Percentiles rank a stretch among this genome's conserved stretches.
phyloP scores from a whole-genome alignment of 1,140 invertebrate genomes.

The Globodera ellingtonae region DNA sequence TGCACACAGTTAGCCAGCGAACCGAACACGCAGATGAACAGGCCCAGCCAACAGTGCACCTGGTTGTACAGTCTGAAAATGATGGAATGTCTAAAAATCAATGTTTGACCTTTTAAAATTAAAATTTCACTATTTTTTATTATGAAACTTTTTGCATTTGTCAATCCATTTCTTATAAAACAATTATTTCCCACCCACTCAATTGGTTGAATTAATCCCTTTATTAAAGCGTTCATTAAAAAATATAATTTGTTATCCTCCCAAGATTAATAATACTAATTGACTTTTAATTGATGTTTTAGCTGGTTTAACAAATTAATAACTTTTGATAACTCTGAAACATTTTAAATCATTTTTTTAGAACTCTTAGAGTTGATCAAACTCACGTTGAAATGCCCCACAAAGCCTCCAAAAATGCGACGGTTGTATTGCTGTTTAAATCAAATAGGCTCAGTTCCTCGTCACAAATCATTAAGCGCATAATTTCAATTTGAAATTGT shows the following conservation, averaged over 20 bases:
- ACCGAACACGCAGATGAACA: conserved; percentile 54
- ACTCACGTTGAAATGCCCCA: conserved; percentile 57
- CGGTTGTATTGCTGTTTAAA: conserved; percentile 43
- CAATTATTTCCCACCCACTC: no score
- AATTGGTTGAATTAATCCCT: no score
- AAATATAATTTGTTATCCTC: no score
- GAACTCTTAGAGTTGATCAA: not conserved
- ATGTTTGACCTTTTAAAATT: no score
- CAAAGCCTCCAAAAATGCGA: conserved; percentile 52
- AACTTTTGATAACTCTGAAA: no score
- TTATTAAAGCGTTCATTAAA: no score
- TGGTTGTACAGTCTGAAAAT: conserved; percentile 51
- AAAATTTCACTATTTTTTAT: no score
- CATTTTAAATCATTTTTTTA: no score
- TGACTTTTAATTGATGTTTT: conserved; percentile 9
- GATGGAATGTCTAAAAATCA: conserved; percentile 6
- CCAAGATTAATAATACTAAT: no score
- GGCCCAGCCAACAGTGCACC: conserved; percentile 50
- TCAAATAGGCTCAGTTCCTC: conserved; percentile 55
- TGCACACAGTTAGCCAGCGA: conserved; percentile 48
- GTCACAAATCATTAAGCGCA: conserved; percentile 53
- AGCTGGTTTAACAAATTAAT: not conserved
- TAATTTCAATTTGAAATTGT: not conserved
- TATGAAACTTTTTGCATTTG: no score
- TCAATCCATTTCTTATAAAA: no score